A percentile compares a stretch with the other conserved stretches of the same genome.
Conservation (phyloP, 1,140 invertebrate species). For the Orussus abietinus region DNA sequence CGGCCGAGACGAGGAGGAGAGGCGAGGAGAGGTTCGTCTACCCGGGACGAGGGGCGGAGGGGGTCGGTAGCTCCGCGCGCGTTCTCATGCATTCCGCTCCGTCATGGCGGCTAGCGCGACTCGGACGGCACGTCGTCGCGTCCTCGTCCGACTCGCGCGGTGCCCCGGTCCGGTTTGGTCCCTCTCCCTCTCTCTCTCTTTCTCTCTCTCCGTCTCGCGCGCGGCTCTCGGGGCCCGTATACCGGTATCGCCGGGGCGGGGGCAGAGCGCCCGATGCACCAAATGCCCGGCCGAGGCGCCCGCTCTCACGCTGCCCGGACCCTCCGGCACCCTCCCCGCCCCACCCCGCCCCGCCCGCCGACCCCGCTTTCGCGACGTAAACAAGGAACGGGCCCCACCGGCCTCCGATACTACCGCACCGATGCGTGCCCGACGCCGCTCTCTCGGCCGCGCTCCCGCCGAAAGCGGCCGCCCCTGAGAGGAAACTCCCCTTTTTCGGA, state of each 20-base stretch:
- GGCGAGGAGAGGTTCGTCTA: background rate
- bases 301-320: slow-evolving; percentile 42
- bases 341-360: slow-evolving; percentile 17
- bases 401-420: slow-evolving; percentile 17
- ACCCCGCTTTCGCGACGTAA: slow-evolving; percentile 43
- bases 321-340: slow-evolving; percentile 8
- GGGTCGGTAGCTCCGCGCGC: slow-evolving; percentile 47
- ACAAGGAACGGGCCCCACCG: slow-evolving; percentile 37
- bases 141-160: slow-evolving; percentile 25
- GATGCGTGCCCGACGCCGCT: slow-evolving; percentile 19
- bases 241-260: slow-evolving; percentile 15
- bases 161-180: slow-evolving; percentile 20
- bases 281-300: slow-evolving; percentile 42
- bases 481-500: too few relatives aligned
- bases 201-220: slow-evolving; percentile 3
- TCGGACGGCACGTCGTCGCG: slow-evolving; percentile 34
- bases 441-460: too few relatives aligned
- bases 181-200: slow-evolving; percentile 12
- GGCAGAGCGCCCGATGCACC: slow-evolving; percentile 39
- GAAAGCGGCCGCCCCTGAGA: too few relatives aligned
- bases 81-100: slow-evolving; percentile 52
- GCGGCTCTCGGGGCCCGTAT: slow-evolving; percentile 11
- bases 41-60: slow-evolving; percentile 16
- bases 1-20: slow-evolving; percentile 2
- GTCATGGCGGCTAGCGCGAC: slow-evolving; percentile 45